phyloP scores from a whole-genome alignment of 1,140 invertebrate species.

The Choristoneura fumiferana region DNA sequence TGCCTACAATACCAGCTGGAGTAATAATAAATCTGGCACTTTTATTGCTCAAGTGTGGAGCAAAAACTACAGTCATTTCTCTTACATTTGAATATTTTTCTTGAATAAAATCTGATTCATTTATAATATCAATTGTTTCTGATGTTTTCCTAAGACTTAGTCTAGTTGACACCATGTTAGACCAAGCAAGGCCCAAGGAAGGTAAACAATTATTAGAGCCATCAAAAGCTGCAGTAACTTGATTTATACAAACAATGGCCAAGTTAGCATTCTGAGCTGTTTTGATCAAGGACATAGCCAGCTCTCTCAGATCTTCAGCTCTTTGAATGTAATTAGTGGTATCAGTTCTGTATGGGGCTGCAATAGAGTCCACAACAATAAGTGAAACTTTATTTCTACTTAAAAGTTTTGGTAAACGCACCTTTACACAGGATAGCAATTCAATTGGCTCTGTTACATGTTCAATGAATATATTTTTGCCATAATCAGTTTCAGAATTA shows the following conservation, averaged over 20 bases:
- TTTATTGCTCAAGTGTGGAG: conserved; percentile 45
- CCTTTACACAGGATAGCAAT: conserved; percentile 53
- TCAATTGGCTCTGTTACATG: conserved; percentile 57
- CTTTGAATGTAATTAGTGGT: conserved; percentile 59
- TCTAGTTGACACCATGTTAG: conserved; percentile 60
- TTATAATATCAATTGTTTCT: neutral
- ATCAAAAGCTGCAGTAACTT: conserved; percentile 58
- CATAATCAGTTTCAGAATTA: conserved; percentile 33
- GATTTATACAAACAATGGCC: conserved; percentile 60
- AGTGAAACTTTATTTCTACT: conserved; percentile 35
- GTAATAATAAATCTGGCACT: conserved; percentile 47
- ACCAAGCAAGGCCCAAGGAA: conserved; percentile 62
- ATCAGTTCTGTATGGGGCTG: conserved; percentile 64
- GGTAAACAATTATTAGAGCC: conserved; percentile 44
- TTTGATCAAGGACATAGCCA: conserved; percentile 40
- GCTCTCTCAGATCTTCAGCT: conserved; percentile 58
- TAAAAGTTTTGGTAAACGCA: conserved; percentile 53
- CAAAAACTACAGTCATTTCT: conserved; percentile 46
- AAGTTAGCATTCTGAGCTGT: conserved; percentile 51
- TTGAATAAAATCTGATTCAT: neutral
- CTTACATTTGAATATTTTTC: conserved; percentile 30
- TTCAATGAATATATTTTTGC: conserved; percentile 60
- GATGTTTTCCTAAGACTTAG: conserved; percentile 43
- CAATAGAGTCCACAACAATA: conserved; percentile 61
- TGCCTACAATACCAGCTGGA: conserved; percentile 37